Evolutionary conservation across 1,140 invertebrate species (phyloP), one percentile per base, ranked within the genome.

Genomic region (Hestina assimilis): DNA sequence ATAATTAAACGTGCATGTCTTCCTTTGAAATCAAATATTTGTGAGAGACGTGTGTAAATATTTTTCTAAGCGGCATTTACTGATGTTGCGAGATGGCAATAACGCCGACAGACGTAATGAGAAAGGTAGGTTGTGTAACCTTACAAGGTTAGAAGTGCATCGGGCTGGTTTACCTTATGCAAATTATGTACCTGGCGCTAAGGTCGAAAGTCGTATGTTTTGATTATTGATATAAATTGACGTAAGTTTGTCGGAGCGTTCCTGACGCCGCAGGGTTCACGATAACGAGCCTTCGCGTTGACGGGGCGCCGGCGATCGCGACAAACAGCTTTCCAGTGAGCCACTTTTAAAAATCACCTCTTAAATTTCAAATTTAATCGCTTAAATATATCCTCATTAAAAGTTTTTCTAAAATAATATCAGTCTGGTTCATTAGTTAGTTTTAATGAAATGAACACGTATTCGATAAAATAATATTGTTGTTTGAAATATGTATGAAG

Each of bases 91-190:
- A 77, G 72, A 76, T 76, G 72, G 78, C 72, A 81, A 81, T 83
- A 81, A 80, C 71, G 68, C 69, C 73, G 77, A 72, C 74, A 77
- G 75, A 79, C 72, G 79, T 86, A 84, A 86, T 84, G 79, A 84
- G 76, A 76, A 75, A 81, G 73, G 68, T 64, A 73, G 68, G 66
- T 68, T 78, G 63, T 81, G 75, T 75, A 75, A 60, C 53, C 40
- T 64, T 42, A 41, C 56, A 53, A 59, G 20, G 24, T 64, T 65
- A n/a, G 41, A 69, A 43, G 54, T 59, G 63, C 54, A 43, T 41
- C 29, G 41, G 28, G 23, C 53, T 12, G 41, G 9, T 33, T 19
- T 55, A 47, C 50, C 38, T 63, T 53, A 41, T 55, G 15, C 33
- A 47, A 33, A 43, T n/a, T n/a, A n/a, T 46, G 35, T 28, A 21